A percentile compares a stretch with the other conserved stretches of the same genome.
phyloP scores from a whole-genome alignment of 2,888 invertebrate species.

The Cataglyphis albicans region DNA sequence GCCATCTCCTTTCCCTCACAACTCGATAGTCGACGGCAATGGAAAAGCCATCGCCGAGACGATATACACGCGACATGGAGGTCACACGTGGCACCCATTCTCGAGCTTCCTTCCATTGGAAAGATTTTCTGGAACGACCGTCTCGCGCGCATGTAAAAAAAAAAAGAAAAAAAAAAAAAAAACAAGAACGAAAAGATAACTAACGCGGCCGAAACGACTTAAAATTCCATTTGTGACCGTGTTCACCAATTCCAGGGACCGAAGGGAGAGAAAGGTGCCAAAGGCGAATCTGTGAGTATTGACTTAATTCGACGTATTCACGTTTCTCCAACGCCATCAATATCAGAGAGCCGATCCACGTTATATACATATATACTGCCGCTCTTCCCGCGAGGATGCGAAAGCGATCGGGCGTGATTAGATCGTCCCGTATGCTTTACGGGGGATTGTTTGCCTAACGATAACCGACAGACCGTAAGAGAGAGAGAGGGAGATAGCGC shows the following conservation, averaged over 20 bases:
- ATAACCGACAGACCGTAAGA: background rate
- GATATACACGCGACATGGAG: conserved; percentile 27
- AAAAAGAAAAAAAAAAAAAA: conserved; percentile 51
- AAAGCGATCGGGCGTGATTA: conserved; percentile 30
- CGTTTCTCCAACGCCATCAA: conserved; percentile 25
- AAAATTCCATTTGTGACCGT: conserved; percentile 70
- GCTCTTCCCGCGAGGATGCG: conserved; percentile 32
- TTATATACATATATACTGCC: background rate
- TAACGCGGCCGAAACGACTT: conserved; percentile 62
- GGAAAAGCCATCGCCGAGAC: conserved; percentile 8
- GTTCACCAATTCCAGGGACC: conserved; percentile 90
- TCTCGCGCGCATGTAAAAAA: conserved; percentile 49
- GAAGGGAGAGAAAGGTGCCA: conserved; percentile 95
- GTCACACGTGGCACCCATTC: conserved; percentile 41
- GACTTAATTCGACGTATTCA: conserved; percentile 68
- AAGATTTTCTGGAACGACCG: conserved; percentile 52
- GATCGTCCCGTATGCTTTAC: background rate
- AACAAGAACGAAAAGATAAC: conserved; percentile 11
- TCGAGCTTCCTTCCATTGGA: conserved; percentile 39
- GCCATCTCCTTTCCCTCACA: background rate
- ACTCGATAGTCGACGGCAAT: conserved; percentile 20
- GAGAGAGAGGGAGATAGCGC: background rate
- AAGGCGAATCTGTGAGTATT: conserved; percentile 93
- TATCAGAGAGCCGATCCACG: conserved; percentile 17
- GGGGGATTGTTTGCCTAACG: conserved; percentile 12